A percentile compares a stretch with the other conserved stretches of the same genome.
These are phyloP conservation scores for Atlantisia rogersi DNA, from an alignment of 2,113 vertebrate genomes.

Conservation along the genomic window DNA sequence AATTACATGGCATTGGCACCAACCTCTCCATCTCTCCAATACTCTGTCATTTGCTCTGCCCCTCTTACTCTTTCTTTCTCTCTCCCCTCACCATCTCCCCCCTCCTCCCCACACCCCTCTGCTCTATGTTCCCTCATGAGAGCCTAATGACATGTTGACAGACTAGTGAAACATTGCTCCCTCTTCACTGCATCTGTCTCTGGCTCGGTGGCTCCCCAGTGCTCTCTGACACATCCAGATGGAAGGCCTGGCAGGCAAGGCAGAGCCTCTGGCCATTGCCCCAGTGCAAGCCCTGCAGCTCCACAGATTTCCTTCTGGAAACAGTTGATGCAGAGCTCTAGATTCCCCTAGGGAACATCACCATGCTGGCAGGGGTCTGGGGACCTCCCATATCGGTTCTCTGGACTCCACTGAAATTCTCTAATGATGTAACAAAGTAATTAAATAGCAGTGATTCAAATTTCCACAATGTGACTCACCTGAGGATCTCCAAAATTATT, in stretches of 20 bases:
- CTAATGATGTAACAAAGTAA: background rate
- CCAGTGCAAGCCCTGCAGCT: background rate
- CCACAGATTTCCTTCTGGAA: background rate
- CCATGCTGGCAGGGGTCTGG: background rate
- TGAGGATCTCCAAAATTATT: background rate
- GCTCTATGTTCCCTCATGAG: conserved; percentile 68
- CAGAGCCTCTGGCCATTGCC: background rate
- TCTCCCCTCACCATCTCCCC: background rate
- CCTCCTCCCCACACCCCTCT: conserved; percentile 12
- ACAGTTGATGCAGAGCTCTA: background rate
- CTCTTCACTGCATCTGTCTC: conserved; percentile 61
- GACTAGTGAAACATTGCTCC: conserved; percentile 63
- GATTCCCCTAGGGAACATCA: background rate
- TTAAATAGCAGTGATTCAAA: background rate
- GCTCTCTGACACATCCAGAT: conserved; percentile 54
- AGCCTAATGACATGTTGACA: conserved; percentile 73
- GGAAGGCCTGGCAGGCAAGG: conserved; percentile 41
- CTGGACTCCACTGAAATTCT: background rate
- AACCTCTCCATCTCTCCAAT: conserved; percentile 66
- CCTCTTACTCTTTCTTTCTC: background rate
- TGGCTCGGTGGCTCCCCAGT: background rate
- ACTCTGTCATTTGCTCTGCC: conserved; percentile 49
- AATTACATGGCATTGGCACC: conserved; percentile 73
- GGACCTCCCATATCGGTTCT: background rate
- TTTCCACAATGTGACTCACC: background rate